phyloP scores from a whole-genome alignment of 2,797 vertebrate species.

The Urosaurus nigricauda region DNA sequence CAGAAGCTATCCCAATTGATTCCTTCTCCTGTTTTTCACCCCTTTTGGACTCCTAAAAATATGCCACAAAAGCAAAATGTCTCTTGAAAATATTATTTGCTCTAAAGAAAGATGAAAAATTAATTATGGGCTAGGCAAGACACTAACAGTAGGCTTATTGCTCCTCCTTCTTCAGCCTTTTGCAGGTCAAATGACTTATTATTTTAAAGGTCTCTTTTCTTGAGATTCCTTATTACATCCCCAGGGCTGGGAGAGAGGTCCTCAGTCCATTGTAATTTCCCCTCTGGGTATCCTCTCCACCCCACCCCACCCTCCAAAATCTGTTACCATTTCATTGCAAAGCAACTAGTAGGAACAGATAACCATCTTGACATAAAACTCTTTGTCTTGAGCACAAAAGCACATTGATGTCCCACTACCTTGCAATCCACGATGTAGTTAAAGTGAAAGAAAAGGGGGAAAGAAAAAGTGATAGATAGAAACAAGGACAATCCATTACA shows the following conservation, averaged over 20 bases:
- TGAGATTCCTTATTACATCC: background rate
- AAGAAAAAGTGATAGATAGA: background rate
- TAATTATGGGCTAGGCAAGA: background rate
- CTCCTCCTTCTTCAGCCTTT: background rate
- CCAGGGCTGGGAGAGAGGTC: background rate
- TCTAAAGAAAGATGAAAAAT: background rate
- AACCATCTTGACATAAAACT: background rate
- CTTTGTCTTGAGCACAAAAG: too few species aligned
- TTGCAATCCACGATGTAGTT: too few species aligned
- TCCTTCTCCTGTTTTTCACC: background rate
- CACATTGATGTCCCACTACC: background rate
- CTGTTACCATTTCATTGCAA: background rate
- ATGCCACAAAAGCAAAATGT: too few species aligned
- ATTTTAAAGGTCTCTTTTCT: background rate
- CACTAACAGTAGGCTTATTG: background rate
- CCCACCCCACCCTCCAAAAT: background rate
- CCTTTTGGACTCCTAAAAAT: background rate
- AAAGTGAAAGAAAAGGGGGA: too few species aligned
- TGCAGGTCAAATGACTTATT: background rate
- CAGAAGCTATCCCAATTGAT: background rate
- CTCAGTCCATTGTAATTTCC: background rate
- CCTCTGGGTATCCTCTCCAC: background rate
- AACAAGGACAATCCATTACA: background rate
- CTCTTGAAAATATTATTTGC: background rate
- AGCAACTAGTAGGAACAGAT: background rate